Conservation (phyloP, 2,113 vertebrate species). For the Labrus mixtus region DNA sequence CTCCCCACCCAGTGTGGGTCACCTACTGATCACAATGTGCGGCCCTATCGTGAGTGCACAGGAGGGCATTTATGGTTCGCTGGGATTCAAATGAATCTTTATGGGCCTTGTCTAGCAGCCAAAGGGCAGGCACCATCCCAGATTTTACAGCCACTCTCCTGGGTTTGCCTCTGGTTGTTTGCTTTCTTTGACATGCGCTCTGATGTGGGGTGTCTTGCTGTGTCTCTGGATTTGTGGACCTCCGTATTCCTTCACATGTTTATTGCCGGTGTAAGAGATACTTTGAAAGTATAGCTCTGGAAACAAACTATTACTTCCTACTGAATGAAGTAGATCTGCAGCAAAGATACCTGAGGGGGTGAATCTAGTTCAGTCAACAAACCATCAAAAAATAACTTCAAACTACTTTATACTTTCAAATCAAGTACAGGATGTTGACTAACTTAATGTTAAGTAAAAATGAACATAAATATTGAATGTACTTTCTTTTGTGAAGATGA, state of each 20-base stretch:
- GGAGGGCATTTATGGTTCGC: conserved; percentile 71
- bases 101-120: conserved; percentile 74
- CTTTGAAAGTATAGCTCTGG: background rate
- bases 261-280: background rate
- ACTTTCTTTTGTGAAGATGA: too few relatives aligned
- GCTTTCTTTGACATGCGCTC: conserved; percentile 46
- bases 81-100: conserved; percentile 77
- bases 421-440: too few relatives aligned
- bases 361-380: too few relatives aligned
- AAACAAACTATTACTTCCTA: background rate
- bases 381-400: too few relatives aligned
- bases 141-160: conserved; percentile 64
- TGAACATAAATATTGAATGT: too few relatives aligned
- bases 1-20: conserved; percentile 61
- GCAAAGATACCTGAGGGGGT: too few relatives aligned
- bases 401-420: too few relatives aligned
- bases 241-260: conserved; percentile 20
- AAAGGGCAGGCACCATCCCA: conserved; percentile 65
- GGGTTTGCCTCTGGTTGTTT: conserved; percentile 39
- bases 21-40: conserved; percentile 72
- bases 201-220: conserved; percentile 29
- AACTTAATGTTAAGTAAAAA: too few relatives aligned
- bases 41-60: conserved; percentile 64
- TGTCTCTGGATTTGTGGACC: conserved; percentile 26
- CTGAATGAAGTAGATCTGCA: too few relatives aligned